Conservation (phyloP, 2,797 vertebrate genomes). For the Pogoniulus pusillus region DNA sequence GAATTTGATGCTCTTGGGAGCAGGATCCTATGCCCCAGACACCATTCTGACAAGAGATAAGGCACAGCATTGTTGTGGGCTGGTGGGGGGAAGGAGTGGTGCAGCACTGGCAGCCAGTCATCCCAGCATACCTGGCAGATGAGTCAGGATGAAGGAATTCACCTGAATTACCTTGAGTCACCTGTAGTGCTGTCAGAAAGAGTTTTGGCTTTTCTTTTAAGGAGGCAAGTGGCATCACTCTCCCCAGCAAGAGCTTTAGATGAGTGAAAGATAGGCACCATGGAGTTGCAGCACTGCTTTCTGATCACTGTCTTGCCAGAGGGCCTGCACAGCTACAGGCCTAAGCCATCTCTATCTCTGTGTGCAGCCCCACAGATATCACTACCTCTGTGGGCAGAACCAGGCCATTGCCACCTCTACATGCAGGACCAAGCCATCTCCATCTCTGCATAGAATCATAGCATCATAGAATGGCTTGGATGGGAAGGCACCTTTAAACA, state of each 20-base stretch:
- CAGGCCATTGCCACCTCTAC: too few species aligned
- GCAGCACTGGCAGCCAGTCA: background rate
- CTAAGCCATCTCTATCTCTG: too few species aligned
- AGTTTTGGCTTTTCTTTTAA: background rate
- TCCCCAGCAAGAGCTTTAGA: background rate
- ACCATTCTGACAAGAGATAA: background rate
- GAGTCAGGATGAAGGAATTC: background rate
- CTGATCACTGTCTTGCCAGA: too few species aligned
- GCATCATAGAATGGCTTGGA: too few species aligned
- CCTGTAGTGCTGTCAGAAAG: background rate
- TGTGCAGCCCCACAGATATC: too few species aligned
- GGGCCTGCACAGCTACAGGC: too few species aligned
- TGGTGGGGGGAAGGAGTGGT: background rate
- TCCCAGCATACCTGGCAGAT: background rate
- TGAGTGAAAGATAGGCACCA: background rate
- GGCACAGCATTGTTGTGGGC: background rate
- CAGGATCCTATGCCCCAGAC: background rate
- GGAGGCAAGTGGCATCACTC: fast-evolving
- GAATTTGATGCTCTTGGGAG: background rate
- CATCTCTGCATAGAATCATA: too few species aligned
- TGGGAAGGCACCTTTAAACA: too few species aligned
- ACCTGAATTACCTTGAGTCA: background rate
- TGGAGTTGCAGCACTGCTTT: background rate
- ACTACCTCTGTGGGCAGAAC: too few species aligned
- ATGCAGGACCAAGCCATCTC: too few species aligned